Conservation (phyloP, 1,140 invertebrate species). For the Halesus radiatus region DNA sequence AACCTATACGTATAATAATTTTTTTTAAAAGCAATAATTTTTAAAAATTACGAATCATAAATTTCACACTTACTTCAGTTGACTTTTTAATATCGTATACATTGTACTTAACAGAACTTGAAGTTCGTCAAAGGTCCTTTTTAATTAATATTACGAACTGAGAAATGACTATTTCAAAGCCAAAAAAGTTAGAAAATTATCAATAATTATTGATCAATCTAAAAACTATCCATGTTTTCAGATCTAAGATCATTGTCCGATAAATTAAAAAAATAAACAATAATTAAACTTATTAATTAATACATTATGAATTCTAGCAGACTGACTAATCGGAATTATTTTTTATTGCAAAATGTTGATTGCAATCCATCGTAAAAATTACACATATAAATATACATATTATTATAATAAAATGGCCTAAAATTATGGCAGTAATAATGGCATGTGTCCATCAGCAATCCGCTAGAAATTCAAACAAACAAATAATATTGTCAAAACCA, state of each 20-base stretch:
- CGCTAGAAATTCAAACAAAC: not conserved
- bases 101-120: too few species aligned
- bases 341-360: too few species aligned
- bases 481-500: not conserved
- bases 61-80: too few species aligned
- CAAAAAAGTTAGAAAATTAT: too few species aligned
- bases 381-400: not conserved
- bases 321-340: not conserved
- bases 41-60: too few species aligned
- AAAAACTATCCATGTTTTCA: not conserved
- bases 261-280: not conserved
- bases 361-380: too few species aligned
- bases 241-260: not conserved
- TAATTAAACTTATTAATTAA: not conserved
- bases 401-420: conserved; percentile 1
- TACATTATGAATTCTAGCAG: conserved; percentile 1
- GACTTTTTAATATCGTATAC: too few species aligned
- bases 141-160: too few species aligned
- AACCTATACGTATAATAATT: too few species aligned
- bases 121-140: too few species aligned
- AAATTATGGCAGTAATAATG: not conserved
- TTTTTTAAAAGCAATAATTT: too few species aligned
- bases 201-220: not conserved
- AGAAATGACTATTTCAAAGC: too few species aligned
- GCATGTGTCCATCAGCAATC: not conserved